These are phyloP conservation scores for Hyalella azteca DNA, from an alignment of 2,888 invertebrate species.

Conservation along the genomic window DNA sequence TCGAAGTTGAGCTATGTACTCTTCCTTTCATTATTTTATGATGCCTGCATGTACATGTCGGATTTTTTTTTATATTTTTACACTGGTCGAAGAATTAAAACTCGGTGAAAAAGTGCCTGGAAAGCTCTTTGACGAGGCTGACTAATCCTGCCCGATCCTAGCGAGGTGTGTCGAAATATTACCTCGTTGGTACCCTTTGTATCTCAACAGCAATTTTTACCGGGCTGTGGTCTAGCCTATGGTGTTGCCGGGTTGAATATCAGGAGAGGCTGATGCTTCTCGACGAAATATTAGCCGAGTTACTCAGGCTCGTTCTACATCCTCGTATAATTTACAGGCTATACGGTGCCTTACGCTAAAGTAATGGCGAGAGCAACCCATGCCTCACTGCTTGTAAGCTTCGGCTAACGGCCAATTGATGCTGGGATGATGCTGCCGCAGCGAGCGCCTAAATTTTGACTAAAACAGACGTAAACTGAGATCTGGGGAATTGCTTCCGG, in stretches of 20 bases:
- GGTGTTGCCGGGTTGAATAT: background rate
- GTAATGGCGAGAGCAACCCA: background rate
- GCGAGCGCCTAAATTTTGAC: background rate
- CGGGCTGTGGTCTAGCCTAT: background rate
- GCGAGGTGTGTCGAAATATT: too few species aligned
- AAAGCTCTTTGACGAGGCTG: too few species aligned
- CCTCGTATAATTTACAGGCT: background rate
- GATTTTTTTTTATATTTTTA: too few species aligned
- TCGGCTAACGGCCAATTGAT: slow-evolving; percentile 5
- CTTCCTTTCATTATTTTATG: too few species aligned
- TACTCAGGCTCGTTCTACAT: slow-evolving; percentile 1
- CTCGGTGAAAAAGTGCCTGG: too few species aligned
- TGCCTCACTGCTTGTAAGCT: background rate
- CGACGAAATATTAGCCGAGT: background rate
- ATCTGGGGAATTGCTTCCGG: background rate
- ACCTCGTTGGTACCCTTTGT: too few species aligned
- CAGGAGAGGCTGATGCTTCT: background rate
- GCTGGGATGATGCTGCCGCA: background rate
- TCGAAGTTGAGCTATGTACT: too few species aligned
- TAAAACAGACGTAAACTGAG: background rate
- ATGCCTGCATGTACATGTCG: too few species aligned
- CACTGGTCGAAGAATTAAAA: too few species aligned
- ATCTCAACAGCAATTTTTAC: too few species aligned
- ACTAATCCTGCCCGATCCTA: too few species aligned
- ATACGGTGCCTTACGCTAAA: background rate